Conservation (phyloP, 2,113 vertebrate genomes). For the rat (Rattus norvegicus) region GRCr8 NC_086021.1:99985501-99986000, state of each 20-base stretch:
- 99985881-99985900: neutral
- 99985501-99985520: neutral
- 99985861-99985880: neutral
- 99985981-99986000: neutral
- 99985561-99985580: accelerated
- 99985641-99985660: neutral
- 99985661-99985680: neutral
- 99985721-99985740: neutral
- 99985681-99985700: neutral
- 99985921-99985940: neutral
- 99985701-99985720: neutral
- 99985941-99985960: neutral
- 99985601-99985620: neutral
- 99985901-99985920: no score
- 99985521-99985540: neutral
- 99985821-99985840: neutral
- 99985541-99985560: neutral
- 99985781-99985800: neutral
- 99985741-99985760: neutral
- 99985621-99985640: neutral
- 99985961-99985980: neutral
- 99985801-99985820: neutral
- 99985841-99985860: neutral
- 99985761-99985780: neutral
- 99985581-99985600: accelerated